Evolutionary conservation across 2,888 invertebrate species (phyloP).

Genomic region (Hyles lineata): DNA sequence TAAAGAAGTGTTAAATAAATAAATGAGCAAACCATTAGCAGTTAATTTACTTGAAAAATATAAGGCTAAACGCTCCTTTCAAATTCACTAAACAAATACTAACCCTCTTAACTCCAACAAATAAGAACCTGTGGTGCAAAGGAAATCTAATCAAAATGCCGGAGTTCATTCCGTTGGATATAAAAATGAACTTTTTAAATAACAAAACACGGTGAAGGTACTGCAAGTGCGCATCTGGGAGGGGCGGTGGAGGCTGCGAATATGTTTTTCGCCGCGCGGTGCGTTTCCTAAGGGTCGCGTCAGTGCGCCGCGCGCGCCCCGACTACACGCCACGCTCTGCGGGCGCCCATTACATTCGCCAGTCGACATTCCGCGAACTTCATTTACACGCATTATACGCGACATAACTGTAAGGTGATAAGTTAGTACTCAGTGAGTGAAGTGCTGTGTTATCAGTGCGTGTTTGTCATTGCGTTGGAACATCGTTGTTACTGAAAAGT

Average conservation of each 20-base stretch:
- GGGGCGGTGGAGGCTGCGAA: conserved; percentile 78
- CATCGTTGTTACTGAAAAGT: conserved; percentile 76
- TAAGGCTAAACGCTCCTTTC: background rate
- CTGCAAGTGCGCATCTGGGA: conserved; percentile 76
- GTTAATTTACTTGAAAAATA: background rate
- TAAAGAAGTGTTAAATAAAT: background rate
- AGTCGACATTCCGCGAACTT: conserved; percentile 40
- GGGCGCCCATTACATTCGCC: conserved; percentile 50
- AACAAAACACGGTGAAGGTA: conserved; percentile 54
- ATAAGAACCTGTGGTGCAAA: background rate
- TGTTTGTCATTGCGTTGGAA: conserved; percentile 56
- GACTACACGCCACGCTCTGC: conserved; percentile 44
- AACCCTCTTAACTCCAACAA: background rate
- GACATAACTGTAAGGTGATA: conserved; percentile 34
- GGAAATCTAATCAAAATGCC: conserved; percentile 21
- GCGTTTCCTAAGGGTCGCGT: conserved; percentile 53
- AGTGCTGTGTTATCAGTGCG: conserved; percentile 35
- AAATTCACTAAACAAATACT: background rate
- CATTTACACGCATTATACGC: conserved; percentile 38
- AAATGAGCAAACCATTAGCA: background rate
- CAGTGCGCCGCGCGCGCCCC: conserved; percentile 75
- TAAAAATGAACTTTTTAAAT: conserved; percentile 30
- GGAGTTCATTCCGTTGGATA: conserved; percentile 26
- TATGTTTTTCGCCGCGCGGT: conserved; percentile 58
- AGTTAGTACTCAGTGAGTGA: conserved; percentile 16